phyloP scores from a whole-genome alignment of 1,140 invertebrate genomes.

The Laupala kohalensis region DNA sequence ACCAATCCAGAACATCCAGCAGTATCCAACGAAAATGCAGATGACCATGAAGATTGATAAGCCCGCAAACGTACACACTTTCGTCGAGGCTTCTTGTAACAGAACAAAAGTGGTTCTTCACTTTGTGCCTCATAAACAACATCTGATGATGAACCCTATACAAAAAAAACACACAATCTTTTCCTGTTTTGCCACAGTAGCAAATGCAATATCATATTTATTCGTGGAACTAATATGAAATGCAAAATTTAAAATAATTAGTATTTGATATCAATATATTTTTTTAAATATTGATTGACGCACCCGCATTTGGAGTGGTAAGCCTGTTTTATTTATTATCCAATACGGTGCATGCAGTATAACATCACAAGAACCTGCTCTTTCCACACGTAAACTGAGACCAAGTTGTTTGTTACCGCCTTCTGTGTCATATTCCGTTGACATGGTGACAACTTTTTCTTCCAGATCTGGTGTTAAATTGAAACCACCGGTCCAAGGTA shows the following conservation, averaged over 20 bases:
- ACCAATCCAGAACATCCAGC: slow-evolving; percentile 56
- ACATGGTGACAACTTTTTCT: slow-evolving; percentile 51
- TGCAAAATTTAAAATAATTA: too few species aligned
- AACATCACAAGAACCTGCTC: slow-evolving; percentile 44
- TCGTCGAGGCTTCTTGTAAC: slow-evolving; percentile 50
- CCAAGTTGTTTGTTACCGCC: slow-evolving; percentile 49
- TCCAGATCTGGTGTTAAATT: slow-evolving; percentile 53
- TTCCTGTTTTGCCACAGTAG: too few species aligned
- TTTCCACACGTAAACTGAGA: slow-evolving; percentile 48
- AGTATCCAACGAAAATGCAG: slow-evolving; percentile 54
- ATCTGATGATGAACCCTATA: slow-evolving; percentile 49
- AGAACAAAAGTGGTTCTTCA: slow-evolving; percentile 52
- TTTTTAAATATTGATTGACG: slow-evolving; percentile 15
- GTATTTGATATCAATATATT: too few species aligned
- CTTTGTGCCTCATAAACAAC: slow-evolving; percentile 47
- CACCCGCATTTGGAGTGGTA: slow-evolving; percentile 65
- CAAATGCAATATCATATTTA: too few species aligned
- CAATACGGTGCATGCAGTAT: slow-evolving; percentile 74
- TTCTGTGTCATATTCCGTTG: slow-evolving; percentile 47
- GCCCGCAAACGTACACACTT: slow-evolving; percentile 47
- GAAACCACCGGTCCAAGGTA: slow-evolving; percentile 55
- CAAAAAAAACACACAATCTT: not conserved
- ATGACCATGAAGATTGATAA: slow-evolving; percentile 59
- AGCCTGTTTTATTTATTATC: slow-evolving; percentile 79
- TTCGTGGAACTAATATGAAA: not conserved